Conservation (phyloP, 2,797 vertebrate species). For the Cynopterus sphinx region DNA sequence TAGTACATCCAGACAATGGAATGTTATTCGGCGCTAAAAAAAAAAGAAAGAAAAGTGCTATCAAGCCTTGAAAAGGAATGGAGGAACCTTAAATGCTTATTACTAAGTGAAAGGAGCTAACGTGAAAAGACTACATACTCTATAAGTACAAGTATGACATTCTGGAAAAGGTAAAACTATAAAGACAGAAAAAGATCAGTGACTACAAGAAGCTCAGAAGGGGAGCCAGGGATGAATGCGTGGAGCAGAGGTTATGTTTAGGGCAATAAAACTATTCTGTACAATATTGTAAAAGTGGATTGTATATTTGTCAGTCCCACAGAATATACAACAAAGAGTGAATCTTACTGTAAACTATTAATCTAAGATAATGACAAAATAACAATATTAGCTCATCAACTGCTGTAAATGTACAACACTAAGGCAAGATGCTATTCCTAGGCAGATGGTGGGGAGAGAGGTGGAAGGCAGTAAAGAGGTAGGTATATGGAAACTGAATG, state of each 20-base stretch:
- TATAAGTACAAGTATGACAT: neutral
- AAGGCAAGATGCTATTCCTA: neutral
- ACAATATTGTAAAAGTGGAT: neutral
- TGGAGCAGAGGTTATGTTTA: neutral
- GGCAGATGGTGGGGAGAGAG: neutral
- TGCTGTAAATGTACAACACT: neutral
- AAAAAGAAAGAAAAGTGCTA: constrained; percentile 6
- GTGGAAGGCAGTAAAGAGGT: fast-evolving
- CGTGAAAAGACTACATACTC: neutral
- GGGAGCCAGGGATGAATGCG: neutral
- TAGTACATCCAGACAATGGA: neutral
- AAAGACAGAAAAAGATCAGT: neutral
- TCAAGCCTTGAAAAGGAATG: neutral
- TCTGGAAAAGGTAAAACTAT: neutral
- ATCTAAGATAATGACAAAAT: neutral
- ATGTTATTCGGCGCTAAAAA: neutral
- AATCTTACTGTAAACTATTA: neutral
- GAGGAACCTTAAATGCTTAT: neutral
- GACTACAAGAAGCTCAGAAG: neutral
- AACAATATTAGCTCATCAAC: neutral
- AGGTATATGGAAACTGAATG: neutral
- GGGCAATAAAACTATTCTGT: neutral
- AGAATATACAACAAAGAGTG: neutral
- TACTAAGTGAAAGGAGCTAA: neutral
- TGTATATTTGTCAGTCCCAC: neutral